These are phyloP conservation scores for Muricea muricata DNA, from an alignment of 92 coral and sea anemone species.

Conservation along the genomic window DNA sequence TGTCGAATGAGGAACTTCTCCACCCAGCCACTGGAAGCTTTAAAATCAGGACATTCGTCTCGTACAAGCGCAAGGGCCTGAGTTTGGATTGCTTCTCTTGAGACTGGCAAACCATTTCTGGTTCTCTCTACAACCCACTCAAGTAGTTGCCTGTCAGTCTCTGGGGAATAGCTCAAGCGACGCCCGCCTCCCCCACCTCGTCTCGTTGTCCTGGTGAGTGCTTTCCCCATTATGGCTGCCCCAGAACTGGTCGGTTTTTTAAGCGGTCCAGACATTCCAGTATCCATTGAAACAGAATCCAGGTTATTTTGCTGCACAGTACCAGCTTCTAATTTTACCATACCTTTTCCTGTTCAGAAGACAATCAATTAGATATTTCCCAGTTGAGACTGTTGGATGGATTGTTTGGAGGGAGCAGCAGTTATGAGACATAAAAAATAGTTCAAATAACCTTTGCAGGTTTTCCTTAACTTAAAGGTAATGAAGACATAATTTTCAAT, in stretches of 20 bases:
- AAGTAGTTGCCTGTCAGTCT: constrained; percentile 90
- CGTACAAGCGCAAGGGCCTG: constrained; percentile 85
- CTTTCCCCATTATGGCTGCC: constrained; percentile 85
- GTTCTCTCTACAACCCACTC: constrained; percentile 93
- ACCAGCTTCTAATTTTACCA: not conserved
- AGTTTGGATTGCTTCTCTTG: constrained; percentile 91
- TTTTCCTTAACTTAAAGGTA: too few species aligned
- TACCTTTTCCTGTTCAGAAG: not conserved
- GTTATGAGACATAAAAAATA: too few species aligned
- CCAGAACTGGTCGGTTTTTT: constrained; percentile 85
- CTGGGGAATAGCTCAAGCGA: constrained; percentile 92
- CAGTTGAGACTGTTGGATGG: too few species aligned
- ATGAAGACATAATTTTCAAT: too few species aligned
- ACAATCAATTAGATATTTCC: not conserved
- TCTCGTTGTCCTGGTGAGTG: constrained; percentile 72
- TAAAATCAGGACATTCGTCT: constrained; percentile 97
- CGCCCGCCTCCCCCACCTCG: constrained; percentile 85
- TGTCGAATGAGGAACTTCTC: constrained; percentile 94
- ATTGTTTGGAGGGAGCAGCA: too few species aligned
- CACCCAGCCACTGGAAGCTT: constrained; percentile 99
- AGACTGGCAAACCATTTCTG: constrained; percentile 90
- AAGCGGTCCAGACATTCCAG: constrained; percentile 83
- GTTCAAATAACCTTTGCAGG: too few species aligned
- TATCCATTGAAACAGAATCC: constrained; percentile 58
- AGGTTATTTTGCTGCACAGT: not conserved